A percentile compares a stretch with the other conserved stretches of the same genome.
phyloP scores from a whole-genome alignment of 2,888 invertebrate genomes.

The Neoaliturus tenellus region DNA sequence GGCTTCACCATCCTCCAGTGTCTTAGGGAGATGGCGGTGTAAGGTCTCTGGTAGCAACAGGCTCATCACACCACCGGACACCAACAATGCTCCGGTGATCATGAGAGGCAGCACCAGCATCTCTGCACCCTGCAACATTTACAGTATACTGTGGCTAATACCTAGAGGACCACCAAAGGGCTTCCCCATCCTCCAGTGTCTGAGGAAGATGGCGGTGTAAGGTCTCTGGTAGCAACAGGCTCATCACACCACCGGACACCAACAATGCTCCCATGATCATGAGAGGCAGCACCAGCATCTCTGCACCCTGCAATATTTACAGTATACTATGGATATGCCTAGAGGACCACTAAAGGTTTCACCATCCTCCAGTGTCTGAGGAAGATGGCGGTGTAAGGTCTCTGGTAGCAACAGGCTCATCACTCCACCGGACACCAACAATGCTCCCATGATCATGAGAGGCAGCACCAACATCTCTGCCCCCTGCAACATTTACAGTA shows the following conservation, averaged over 20 bases:
- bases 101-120: no score
- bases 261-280: slow-evolving; percentile 87
- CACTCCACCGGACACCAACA: slow-evolving; percentile 85
- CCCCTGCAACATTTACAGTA: slow-evolving; percentile 75
- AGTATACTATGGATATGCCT: no score
- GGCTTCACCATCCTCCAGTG: slow-evolving; percentile 73
- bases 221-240: slow-evolving; percentile 88
- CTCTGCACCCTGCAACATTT: no score
- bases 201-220: slow-evolving; percentile 86
- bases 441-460: slow-evolving; percentile 85
- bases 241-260: slow-evolving; percentile 84
- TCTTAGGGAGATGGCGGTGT: slow-evolving; percentile 86
- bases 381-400: slow-evolving; percentile 85
- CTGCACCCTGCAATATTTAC: slow-evolving; percentile 78
- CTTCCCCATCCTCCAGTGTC: slow-evolving; percentile 83
- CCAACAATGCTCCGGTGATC: no score
- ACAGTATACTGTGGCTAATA: no score
- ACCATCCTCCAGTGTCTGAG: slow-evolving; percentile 87
- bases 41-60: slow-evolving; percentile 88
- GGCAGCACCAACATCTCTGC: slow-evolving; percentile 86
- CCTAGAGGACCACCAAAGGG: background rate
- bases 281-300: slow-evolving; percentile 85
- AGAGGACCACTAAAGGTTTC: slow-evolving; percentile 61
- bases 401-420: slow-evolving; percentile 87
- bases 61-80: slow-evolving; percentile 82